Base-by-base conservation (phyloP, 1,140 invertebrate genomes). In the Cardiocondyla obscurior region DNA sequence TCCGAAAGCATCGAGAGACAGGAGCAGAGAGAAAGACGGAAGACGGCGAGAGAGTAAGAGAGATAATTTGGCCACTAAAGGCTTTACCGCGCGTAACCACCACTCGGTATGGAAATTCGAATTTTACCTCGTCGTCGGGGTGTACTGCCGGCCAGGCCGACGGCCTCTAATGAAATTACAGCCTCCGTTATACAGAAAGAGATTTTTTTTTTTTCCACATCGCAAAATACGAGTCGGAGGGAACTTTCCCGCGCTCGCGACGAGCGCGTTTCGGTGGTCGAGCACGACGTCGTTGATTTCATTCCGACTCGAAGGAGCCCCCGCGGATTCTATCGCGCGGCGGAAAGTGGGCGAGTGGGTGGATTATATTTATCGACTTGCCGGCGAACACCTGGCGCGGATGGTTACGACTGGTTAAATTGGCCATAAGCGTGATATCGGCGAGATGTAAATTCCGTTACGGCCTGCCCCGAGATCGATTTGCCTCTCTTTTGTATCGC, bases 51-150 rank as follows among this genome's bases (percentile, higher is more conserved):
- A 36, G 19, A 22, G 1, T 22, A 30, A 60, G 28, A 67, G 53
- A 69, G 22, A 81, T 8, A 44, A 81, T 81, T 81, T 81, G 55
- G 69, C 55, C 77, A 73, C 53, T 73, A 81, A 81, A 73, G 67
- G 51, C 53, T 81, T 81, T 81, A 81, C 22, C 69, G 53, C 62
- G 28, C 67, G 77, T 73, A 81, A 81, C 77, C 67, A 58, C 74
- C 74, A 19, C 46, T 81, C 77, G 67, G 33, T 81, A 81, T 81
- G 77, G 77, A 81, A 81, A 81, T 81, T 81, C 77, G 77, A 73
- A 73, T 79, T 79, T 79, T 53, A 79, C 62, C 62, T 67, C 12
- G 33, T 65, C 77, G 65, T 74, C 55, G 72, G 70, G 12, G 64
- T 8, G 76, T 33, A 53, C 77, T 81, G 36, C 67, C 67, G 67